These are phyloP conservation scores for Leptinotarsa rubiginosa DNA, from an alignment of 2,888 invertebrate genomes.

Conservation along the genomic window DNA sequence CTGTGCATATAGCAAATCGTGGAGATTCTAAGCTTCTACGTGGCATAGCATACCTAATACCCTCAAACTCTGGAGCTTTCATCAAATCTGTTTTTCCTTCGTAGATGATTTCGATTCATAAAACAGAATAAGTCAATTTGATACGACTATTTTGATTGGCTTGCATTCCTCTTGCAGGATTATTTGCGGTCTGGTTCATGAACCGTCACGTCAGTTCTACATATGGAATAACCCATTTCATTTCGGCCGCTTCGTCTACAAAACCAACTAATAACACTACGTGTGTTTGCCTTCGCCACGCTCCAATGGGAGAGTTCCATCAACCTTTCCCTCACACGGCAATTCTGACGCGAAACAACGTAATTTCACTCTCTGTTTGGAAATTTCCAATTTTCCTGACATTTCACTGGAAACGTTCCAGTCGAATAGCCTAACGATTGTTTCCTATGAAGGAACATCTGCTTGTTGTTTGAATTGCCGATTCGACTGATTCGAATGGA, in stretches of 20 bases:
- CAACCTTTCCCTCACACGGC: constrained; percentile 11
- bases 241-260: background rate
- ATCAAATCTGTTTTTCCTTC: too few species aligned
- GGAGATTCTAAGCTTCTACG: too few species aligned
- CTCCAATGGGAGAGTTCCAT: background rate
- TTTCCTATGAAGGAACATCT: constrained; percentile 15
- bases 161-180: background rate
- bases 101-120: too few species aligned
- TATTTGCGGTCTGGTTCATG: background rate
- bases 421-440: constrained; percentile 14
- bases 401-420: constrained; percentile 16
- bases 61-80: too few species aligned
- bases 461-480: constrained; percentile 14
- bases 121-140: too few species aligned
- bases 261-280: background rate
- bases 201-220: background rate
- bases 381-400: constrained; percentile 19
- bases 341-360: constrained; percentile 7
- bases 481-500: constrained; percentile 3
- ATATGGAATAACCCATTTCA: constrained; percentile 10
- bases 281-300: constrained; percentile 5
- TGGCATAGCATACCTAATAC: too few species aligned
- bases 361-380: constrained; percentile 16
- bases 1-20: too few species aligned
- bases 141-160: too few species aligned